A percentile compares a stretch with the other conserved stretches of the same genome.
Conservation (phyloP, 2,888 invertebrate genomes). For the Mayetiola destructor region DNA sequence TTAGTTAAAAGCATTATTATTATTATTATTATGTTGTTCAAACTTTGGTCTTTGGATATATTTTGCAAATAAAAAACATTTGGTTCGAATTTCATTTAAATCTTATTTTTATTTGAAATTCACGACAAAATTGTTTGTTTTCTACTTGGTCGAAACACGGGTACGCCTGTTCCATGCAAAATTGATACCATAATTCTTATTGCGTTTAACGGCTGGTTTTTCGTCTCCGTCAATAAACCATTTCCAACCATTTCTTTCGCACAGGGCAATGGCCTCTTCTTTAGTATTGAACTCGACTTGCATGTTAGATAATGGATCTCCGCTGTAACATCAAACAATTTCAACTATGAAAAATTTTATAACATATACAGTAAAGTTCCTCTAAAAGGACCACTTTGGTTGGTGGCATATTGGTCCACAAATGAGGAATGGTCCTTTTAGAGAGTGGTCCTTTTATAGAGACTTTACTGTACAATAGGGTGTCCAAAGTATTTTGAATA, state of each 20-base stretch:
- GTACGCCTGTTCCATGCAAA: slow-evolving; percentile 95
- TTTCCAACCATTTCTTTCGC: slow-evolving; percentile 87
- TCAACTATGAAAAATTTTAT: background rate
- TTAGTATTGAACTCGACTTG: slow-evolving; percentile 60
- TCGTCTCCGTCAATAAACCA: slow-evolving; percentile 67
- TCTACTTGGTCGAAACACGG: slow-evolving; percentile 90
- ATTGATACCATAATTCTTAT: slow-evolving; percentile 85
- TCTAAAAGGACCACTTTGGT: too few relatives aligned
- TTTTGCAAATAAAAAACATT: background rate
- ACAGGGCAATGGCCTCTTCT: slow-evolving; percentile 82
- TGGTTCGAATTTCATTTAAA: background rate
- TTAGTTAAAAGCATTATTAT: background rate
- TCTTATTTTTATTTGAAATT: slow-evolving; percentile 20
- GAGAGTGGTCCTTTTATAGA: too few relatives aligned
- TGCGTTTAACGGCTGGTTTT: slow-evolving; percentile 54
- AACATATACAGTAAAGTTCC: background rate
- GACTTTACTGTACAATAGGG: too few relatives aligned
- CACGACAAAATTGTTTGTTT: slow-evolving; percentile 24
- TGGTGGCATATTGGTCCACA: too few relatives aligned
- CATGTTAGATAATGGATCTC: slow-evolving; percentile 89
- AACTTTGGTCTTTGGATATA: background rate
- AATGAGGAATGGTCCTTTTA: too few relatives aligned
- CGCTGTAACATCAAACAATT: slow-evolving; percentile 40
- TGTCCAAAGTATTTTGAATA: too few relatives aligned
- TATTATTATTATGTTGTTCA: background rate